These are phyloP conservation scores for Oscheius sp. DNA, from an alignment of 2,888 invertebrate species.

Conservation along the genomic window DNA sequence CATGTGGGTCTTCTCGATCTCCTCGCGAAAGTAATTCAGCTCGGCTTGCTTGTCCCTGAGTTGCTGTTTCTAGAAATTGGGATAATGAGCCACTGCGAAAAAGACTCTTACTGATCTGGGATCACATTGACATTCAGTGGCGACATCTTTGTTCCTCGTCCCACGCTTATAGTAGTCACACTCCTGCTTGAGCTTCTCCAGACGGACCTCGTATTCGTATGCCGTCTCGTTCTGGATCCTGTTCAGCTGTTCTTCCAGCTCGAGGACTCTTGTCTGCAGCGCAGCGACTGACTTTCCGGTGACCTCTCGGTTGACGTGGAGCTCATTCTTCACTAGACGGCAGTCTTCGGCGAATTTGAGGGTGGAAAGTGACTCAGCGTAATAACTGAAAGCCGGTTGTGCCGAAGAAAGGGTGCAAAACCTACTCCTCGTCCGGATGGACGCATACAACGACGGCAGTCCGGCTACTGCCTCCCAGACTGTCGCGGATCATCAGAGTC, in stretches of 20 bases:
- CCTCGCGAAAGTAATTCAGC: background rate
- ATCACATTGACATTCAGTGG: no score
- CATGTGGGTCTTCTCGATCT: constrained; percentile 8
- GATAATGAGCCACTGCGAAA: background rate
- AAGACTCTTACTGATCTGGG: background rate
- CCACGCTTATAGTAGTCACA: background rate
- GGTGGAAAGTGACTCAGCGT: constrained; percentile 75
- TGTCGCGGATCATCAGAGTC: constrained; percentile 75
- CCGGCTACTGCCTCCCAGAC: constrained; percentile 75
- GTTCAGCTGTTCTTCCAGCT: constrained; percentile 59
- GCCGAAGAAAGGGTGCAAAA: no score
- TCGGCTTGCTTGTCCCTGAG: background rate
- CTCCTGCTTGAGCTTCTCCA: background rate
- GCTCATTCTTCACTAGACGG: constrained; percentile 75
- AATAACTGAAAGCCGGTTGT: constrained; percentile 68
- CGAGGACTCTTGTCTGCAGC: constrained; percentile 73
- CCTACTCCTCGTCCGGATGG: constrained; percentile 74
- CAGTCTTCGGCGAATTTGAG: constrained; percentile 75
- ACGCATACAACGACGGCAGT: constrained; percentile 75
- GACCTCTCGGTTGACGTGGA: constrained; percentile 75
- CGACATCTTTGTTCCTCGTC: background rate
- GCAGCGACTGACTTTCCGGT: constrained; percentile 73
- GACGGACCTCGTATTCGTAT: no score
- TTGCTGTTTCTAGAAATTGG: background rate
- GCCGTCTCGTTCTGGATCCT: constrained; percentile 20